Conservation (phyloP, 92 coral and sea anemone genomes). For the Epizoanthus fatuus region DNA sequence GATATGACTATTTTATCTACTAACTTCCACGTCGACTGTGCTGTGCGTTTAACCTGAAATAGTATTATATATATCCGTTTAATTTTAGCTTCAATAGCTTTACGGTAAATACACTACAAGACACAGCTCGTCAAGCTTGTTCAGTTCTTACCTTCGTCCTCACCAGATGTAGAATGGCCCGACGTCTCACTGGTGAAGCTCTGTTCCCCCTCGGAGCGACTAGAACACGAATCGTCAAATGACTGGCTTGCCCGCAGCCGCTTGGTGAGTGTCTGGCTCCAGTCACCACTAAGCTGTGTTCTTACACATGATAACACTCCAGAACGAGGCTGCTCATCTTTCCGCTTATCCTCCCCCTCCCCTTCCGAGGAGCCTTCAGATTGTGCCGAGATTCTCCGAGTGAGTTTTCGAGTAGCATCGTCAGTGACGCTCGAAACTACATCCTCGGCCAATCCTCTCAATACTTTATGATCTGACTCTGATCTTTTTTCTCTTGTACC, state of each 20-base stretch:
- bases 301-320: conserved; percentile 30
- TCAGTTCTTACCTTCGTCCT: conserved; percentile 34
- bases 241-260: conserved; percentile 22
- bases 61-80: neutral
- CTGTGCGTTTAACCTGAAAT: neutral
- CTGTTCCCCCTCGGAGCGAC: conserved; percentile 74
- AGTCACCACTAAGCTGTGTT: neutral
- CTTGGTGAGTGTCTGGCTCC: conserved; percentile 26
- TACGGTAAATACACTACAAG: neutral
- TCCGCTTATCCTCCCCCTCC: conserved; percentile 14
- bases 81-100: neutral
- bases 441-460: neutral
- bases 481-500: neutral
- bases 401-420: neutral
- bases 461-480: neutral
- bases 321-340: conserved; percentile 49
- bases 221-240: conserved; percentile 32
- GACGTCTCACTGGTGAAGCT: conserved; percentile 67
- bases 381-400: neutral
- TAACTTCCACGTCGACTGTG: too few species aligned
- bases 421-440: neutral
- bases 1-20: too few species aligned
- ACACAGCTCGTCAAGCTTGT: neutral
- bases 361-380: conserved; percentile 28
- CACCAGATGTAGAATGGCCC: conserved; percentile 53